phyloP scores from a whole-genome alignment of 2,888 invertebrate genomes.

The Eupithecia centaureata region DNA sequence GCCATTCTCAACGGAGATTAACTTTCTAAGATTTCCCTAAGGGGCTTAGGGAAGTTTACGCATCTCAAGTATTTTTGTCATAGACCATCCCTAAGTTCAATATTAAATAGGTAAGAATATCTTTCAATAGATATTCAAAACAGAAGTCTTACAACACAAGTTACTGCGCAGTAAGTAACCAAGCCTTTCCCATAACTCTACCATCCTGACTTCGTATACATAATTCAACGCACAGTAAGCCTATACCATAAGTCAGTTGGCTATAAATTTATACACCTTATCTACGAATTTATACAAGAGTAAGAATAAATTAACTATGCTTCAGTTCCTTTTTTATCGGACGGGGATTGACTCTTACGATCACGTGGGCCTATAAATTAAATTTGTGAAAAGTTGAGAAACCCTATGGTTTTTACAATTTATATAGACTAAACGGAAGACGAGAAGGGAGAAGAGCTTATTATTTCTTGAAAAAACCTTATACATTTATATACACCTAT shows the following conservation, averaged over 20 bases:
- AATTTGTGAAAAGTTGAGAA: too few relatives aligned
- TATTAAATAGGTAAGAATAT: background rate
- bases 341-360: too few relatives aligned
- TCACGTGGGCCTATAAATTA: too few relatives aligned
- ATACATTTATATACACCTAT: too few relatives aligned
- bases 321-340: too few relatives aligned
- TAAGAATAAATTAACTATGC: background rate
- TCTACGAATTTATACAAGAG: conserved; percentile 22
- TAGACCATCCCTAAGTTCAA: background rate
- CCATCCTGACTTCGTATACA: conserved; percentile 24
- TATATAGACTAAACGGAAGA: too few relatives aligned
- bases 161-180: conserved; percentile 21
- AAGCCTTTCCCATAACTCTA: conserved; percentile 22
- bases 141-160: background rate
- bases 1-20: too few relatives aligned
- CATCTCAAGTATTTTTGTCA: background rate
- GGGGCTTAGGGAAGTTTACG: background rate
- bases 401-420: too few relatives aligned
- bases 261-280: conserved; percentile 30
- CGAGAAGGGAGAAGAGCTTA: too few relatives aligned
- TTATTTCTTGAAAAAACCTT: too few relatives aligned
- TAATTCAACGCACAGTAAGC: conserved; percentile 30
- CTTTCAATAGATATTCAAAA: background rate
- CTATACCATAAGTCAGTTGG: conserved; percentile 26
- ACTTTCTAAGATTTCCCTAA: too few relatives aligned